Percentiles rank a stretch among this genome's conserved stretches.
Conservation (phyloP, 2,797 vertebrate species). For the Silurus lanzhouensis region DNA sequence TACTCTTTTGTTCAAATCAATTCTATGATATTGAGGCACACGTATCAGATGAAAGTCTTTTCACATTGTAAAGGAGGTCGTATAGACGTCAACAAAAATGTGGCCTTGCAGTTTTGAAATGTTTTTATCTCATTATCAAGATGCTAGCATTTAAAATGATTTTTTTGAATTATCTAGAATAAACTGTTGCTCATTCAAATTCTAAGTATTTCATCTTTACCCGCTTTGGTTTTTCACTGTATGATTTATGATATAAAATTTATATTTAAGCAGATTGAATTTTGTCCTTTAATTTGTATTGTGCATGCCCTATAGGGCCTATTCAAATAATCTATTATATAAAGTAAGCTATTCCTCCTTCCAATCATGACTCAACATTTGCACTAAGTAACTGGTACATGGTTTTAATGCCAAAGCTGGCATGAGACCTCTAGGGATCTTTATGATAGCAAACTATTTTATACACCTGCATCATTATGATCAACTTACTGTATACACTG, state of each 20-base stretch:
- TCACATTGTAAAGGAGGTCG: not conserved
- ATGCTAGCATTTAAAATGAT: not conserved
- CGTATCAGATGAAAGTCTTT: not conserved
- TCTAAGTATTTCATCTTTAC: not conserved
- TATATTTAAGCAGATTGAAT: not conserved
- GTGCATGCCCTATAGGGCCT: not conserved
- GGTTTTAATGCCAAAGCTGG: not conserved
- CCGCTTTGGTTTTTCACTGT: not conserved
- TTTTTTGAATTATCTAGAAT: not conserved
- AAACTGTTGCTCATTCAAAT: not conserved
- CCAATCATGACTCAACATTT: not conserved
- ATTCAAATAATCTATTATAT: not conserved
- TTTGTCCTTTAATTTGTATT: conserved; percentile 10
- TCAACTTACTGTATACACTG: not conserved
- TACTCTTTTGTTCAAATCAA: not conserved
- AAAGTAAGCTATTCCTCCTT: not conserved
- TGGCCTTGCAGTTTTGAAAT: not conserved
- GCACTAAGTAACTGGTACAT: not conserved
- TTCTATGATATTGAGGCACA: not conserved
- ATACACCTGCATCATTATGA: conserved; percentile 2
- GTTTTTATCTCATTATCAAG: not conserved
- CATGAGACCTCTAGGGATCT: not conserved
- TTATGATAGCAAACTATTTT: not conserved
- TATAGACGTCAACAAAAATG: not conserved
- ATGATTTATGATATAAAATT: not conserved